These are phyloP conservation scores for Sorex araneus DNA, from an alignment of 2,113 vertebrate species.

Conservation along the genomic window DNA sequence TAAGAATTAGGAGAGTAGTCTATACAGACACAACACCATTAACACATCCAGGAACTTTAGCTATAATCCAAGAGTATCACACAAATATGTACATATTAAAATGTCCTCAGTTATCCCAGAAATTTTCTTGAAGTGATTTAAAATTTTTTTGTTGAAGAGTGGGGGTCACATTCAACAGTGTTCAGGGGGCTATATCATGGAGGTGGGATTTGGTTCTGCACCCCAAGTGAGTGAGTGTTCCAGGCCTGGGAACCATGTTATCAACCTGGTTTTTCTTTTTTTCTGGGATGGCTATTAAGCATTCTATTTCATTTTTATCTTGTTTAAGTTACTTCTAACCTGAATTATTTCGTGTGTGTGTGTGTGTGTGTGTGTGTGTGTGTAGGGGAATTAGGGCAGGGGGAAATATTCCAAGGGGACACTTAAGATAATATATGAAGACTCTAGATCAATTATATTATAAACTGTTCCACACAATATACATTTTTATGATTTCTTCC, in stretches of 20 bases:
- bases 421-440: constrained; percentile 27
- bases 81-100: background rate
- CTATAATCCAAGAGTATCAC: background rate
- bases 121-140: constrained; percentile 20
- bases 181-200: too few relatives aligned
- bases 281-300: background rate
- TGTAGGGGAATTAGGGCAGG: background rate
- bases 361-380: too few relatives aligned
- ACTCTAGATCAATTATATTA: background rate
- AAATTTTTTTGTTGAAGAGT: too few relatives aligned
- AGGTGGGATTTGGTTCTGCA: too few relatives aligned
- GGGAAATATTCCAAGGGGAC: background rate
- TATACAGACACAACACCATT: background rate
- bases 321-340: constrained; percentile 48
- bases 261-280: background rate
- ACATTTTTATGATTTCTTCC: constrained; percentile 11
- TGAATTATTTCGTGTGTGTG: background rate
- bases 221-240: too few relatives aligned
- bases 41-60: background rate
- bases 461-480: background rate
- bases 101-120: background rate
- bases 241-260: too few relatives aligned
- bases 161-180: too few relatives aligned
- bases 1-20: background rate
- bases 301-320: background rate